Evolutionary conservation across 2,888 invertebrate species (phyloP).

Genomic region (Lasius fuliginosus): DNA sequence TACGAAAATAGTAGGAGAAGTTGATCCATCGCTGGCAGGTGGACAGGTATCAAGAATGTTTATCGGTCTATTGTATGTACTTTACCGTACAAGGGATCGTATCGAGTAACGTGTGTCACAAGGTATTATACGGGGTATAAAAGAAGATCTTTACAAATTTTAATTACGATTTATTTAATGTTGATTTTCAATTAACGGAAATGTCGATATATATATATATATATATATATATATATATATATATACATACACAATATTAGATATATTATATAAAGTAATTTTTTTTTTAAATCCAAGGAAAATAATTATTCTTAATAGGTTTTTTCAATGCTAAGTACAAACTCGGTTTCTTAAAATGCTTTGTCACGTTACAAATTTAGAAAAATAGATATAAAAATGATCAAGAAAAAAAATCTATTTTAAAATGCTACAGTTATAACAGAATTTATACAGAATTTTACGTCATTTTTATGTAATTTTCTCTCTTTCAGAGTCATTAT

Average conservation of each 20-base stretch:
- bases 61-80: neutral
- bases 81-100: neutral
- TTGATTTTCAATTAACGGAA: neutral
- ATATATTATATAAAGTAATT: too few relatives aligned
- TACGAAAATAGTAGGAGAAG: neutral
- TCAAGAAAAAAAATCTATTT: neutral
- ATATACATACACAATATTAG: too few relatives aligned
- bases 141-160: neutral
- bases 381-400: neutral
- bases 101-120: neutral
- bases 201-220: too few relatives aligned
- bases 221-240: too few relatives aligned
- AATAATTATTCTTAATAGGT: neutral
- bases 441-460: neutral
- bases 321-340: neutral
- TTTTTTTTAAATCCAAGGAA: too few relatives aligned
- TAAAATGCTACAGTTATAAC: neutral
- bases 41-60: neutral
- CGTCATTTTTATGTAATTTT: neutral
- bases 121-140: neutral
- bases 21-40: neutral
- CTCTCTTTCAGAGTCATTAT: neutral
- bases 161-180: neutral
- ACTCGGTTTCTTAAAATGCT: neutral
- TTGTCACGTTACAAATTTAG: neutral